phyloP scores from a whole-genome alignment of 2,797 vertebrate genomes.

The Hirundo rustica region DNA sequence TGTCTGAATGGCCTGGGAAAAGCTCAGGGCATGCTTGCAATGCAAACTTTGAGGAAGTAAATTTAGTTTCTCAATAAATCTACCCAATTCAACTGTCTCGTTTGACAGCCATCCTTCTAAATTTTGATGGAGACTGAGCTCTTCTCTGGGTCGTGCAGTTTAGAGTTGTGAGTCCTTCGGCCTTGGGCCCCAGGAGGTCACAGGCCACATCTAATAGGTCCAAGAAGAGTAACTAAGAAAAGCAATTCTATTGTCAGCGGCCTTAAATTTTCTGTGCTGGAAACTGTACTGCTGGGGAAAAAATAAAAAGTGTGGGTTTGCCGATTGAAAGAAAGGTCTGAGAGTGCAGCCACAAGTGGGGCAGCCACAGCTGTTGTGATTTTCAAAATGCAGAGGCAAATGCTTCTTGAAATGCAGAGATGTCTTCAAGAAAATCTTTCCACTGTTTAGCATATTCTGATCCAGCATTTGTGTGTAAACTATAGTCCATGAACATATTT shows the following conservation, averaged over 20 bases:
- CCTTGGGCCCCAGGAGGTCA: background rate
- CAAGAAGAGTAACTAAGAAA: background rate
- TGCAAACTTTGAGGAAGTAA: conserved; percentile 23
- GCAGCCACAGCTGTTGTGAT: background rate
- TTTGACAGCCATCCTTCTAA: background rate
- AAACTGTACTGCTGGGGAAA: background rate
- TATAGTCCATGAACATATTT: background rate
- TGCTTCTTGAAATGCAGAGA: background rate
- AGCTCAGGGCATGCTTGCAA: background rate
- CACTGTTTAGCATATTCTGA: background rate
- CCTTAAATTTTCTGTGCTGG: background rate
- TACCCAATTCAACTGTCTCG: accelerated
- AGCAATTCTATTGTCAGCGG: background rate
- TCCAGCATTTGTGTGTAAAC: background rate
- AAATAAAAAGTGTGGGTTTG: background rate
- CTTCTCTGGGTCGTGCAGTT: background rate
- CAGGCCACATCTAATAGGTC: background rate
- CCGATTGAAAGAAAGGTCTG: background rate
- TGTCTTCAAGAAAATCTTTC: background rate
- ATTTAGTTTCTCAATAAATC: background rate
- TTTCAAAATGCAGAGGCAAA: background rate
- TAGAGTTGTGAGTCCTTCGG: background rate
- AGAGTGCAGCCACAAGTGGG: background rate
- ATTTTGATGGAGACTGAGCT: background rate
- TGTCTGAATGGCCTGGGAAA: background rate